Percentiles rank a stretch among this genome's conserved stretches.
Conservation (phyloP, 2,888 invertebrate genomes). For the Ennomos quercinarius region DNA sequence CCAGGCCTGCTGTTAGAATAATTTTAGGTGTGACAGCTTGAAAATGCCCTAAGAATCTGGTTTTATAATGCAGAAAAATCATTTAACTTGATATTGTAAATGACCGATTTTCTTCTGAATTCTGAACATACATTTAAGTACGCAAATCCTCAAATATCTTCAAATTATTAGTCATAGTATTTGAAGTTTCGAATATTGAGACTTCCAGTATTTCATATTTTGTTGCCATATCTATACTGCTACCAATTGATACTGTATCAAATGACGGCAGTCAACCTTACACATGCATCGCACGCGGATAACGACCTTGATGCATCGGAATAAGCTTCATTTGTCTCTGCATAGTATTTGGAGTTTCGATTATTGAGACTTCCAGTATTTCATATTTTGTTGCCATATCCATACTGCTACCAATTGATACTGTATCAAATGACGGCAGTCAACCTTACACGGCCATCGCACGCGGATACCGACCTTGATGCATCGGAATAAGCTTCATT, state of each 20-base stretch:
- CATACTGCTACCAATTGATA: conserved; percentile 16
- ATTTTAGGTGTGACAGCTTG: no score
- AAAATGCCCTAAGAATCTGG: no score
- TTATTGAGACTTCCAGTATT: no score
- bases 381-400: background rate
- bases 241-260: conserved; percentile 21
- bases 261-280: conserved; percentile 32
- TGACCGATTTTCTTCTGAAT: no score
- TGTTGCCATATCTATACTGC: conserved; percentile 13
- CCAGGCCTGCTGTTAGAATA: no score
- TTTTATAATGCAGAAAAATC: no score
- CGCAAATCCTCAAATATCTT: no score
- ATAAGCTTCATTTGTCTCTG: conserved; percentile 27
- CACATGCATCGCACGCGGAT: conserved; percentile 24
- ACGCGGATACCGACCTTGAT: conserved; percentile 32
- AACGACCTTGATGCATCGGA: conserved; percentile 33
- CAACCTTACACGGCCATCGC: conserved; percentile 28
- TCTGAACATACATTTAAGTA: no score
- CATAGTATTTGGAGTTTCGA: conserved; percentile 10
- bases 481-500: conserved; percentile 29
- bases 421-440: conserved; percentile 32
- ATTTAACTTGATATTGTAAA: no score
- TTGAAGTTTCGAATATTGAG: no score
- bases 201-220: no score
- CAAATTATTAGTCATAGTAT: no score